A percentile compares a stretch with the other conserved stretches of the same genome.
phyloP scores from a whole-genome alignment of 2,888 invertebrate species.

The Eupelmus urozonus region DNA sequence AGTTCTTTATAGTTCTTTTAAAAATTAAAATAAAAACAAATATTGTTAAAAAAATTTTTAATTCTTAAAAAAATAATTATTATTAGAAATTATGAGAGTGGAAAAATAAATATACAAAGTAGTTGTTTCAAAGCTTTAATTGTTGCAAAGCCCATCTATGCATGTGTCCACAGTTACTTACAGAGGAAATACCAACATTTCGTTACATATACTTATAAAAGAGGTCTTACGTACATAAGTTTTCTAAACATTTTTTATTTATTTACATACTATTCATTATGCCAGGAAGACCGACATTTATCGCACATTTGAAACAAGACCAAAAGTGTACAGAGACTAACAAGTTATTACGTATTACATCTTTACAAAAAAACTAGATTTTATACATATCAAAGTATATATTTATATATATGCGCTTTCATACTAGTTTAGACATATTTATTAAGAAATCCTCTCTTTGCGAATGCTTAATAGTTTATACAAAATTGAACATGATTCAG shows the following conservation, averaged over 20 bases:
- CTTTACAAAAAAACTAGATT: conserved; percentile 49
- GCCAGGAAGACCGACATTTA: conserved; percentile 58
- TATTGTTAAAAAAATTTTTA: not conserved
- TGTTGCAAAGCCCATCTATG: conserved; percentile 57
- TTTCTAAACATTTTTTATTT: conserved; percentile 48
- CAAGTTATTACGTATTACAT: conserved; percentile 47
- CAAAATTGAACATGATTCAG: conserved; percentile 46
- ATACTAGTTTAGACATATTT: conserved; percentile 54
- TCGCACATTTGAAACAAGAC: conserved; percentile 50
- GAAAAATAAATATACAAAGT: conserved; percentile 37
- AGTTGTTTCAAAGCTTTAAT: conserved; percentile 55
- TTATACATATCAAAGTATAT: conserved; percentile 37
- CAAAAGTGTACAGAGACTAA: conserved; percentile 41
- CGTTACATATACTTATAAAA: conserved; percentile 56
- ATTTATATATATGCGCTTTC: conserved; percentile 45
- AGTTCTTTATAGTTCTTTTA: conserved; percentile 12
- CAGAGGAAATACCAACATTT: conserved; percentile 54
- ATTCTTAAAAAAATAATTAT: not conserved
- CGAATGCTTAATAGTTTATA: conserved; percentile 49
- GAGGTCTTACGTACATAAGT: conserved; percentile 40
- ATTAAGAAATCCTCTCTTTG: conserved; percentile 42
- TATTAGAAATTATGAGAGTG: not conserved
- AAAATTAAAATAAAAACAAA: conserved; percentile 6
- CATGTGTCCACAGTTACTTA: conserved; percentile 56
- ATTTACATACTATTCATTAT: conserved; percentile 52